phyloP scores from a whole-genome alignment of 2,113 vertebrate genomes.

The Spermophilus dauricus region DNA sequence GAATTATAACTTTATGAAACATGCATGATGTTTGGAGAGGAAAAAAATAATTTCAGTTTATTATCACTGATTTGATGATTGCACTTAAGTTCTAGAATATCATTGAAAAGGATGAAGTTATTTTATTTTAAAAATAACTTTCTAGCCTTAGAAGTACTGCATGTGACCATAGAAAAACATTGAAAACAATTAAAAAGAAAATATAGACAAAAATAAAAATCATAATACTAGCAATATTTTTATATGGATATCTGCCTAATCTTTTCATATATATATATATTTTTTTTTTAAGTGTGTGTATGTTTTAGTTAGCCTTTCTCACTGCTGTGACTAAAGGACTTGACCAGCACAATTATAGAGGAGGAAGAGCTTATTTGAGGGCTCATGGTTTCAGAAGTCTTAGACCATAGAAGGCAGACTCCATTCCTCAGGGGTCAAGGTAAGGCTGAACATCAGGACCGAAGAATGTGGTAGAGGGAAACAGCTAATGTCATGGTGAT shows the following conservation, averaged over 20 bases:
- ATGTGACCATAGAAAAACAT: conserved; percentile 19
- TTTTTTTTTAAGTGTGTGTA: not conserved
- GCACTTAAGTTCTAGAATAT: not conserved
- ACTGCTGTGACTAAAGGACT: too few relatives aligned
- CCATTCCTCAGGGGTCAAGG: too few relatives aligned
- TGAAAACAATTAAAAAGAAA: conserved; percentile 18
- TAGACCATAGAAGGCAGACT: too few relatives aligned
- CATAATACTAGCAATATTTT: not conserved
- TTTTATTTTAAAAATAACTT: conserved; percentile 48
- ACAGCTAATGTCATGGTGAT: too few relatives aligned
- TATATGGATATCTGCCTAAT: not conserved
- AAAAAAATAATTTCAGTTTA: not conserved
- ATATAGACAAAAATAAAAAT: not conserved
- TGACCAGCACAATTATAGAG: too few relatives aligned
- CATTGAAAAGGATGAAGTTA: not conserved
- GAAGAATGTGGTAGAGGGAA: too few relatives aligned
- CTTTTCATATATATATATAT: not conserved
- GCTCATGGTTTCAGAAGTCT: too few relatives aligned
- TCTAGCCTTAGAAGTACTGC: not conserved
- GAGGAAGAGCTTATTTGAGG: too few relatives aligned
- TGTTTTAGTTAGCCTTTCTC: too few relatives aligned
- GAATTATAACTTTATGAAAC: conserved; percentile 34
- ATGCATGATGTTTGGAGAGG: not conserved
- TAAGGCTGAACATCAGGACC: too few relatives aligned
- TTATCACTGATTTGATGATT: conserved; percentile 42